A percentile compares a stretch with the other conserved stretches of the same genome.
phyloP scores from a whole-genome alignment of 64 coral and sea anemone species.

The Montipora foliosa region DNA sequence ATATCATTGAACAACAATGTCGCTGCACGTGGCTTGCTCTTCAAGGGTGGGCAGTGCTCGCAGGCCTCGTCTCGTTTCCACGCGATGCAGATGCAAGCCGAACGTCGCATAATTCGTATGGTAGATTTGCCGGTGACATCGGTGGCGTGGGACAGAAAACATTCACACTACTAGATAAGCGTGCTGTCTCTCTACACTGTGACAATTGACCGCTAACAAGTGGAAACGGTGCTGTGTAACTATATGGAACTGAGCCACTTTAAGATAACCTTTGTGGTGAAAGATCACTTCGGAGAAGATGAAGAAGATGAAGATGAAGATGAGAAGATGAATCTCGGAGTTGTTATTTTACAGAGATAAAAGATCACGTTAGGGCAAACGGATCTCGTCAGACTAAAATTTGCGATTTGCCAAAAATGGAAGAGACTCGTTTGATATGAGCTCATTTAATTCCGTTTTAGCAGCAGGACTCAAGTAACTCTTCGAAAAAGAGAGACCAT shows the following conservation, averaged over 20 bases:
- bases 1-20: conserved; percentile 78
- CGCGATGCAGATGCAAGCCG: conserved; percentile 47
- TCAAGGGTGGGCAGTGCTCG: not conserved
- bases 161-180: conserved; percentile 58
- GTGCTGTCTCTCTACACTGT: conserved; percentile 87
- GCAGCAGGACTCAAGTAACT: too few species aligned
- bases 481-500: too few species aligned
- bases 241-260: conserved; percentile 14
- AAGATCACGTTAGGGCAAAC: too few species aligned
- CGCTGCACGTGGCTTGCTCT: conserved; percentile 36
- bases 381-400: too few species aligned
- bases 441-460: too few species aligned
- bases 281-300: too few species aligned
- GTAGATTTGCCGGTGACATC: conserved; percentile 71
- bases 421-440: too few species aligned
- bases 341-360: too few species aligned
- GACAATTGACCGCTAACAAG: conserved; percentile 69
- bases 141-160: conserved; percentile 68
- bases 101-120: conserved; percentile 5
- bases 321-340: too few species aligned
- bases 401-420: too few species aligned
- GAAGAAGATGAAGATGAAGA: too few species aligned
- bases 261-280: too few species aligned
- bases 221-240: conserved; percentile 47
- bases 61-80: conserved; percentile 53